Percentiles rank a stretch among this genome's conserved stretches.
Conservation (phyloP, 1,140 invertebrate species). For the Aphidius ervi region DNA sequence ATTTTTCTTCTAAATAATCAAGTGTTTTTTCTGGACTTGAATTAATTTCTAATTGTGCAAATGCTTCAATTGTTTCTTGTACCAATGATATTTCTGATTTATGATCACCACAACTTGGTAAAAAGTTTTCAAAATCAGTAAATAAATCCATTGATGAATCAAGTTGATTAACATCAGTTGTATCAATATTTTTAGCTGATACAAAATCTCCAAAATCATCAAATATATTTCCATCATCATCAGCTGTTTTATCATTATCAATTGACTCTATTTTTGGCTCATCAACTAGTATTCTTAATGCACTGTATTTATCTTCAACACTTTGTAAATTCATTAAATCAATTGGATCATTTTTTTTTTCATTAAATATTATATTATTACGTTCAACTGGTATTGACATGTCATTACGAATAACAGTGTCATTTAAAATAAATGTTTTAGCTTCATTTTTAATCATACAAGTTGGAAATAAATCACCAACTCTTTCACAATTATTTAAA, state of each 20-base stretch:
- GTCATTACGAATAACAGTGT: conserved; percentile 48
- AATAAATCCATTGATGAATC: conserved; percentile 41
- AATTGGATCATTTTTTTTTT: conserved; percentile 21
- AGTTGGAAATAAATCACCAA: conserved; percentile 47
- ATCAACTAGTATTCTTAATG: conserved; percentile 47
- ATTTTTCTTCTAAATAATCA: conserved; percentile 33
- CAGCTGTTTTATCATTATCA: neutral
- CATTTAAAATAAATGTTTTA: conserved; percentile 51
- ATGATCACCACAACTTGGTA: conserved; percentile 22
- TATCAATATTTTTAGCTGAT: conserved; percentile 42
- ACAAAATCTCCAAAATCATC: conserved; percentile 63
- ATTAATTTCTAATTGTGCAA: conserved; percentile 41
- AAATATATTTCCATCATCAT: neutral
- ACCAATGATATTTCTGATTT: conserved; percentile 26
- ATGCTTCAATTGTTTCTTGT: conserved; percentile 44
- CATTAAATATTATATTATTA: conserved; percentile 20
- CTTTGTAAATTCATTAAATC: conserved; percentile 49
- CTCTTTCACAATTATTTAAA: no score
- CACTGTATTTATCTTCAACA: conserved; percentile 53
- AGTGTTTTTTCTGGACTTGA: conserved; percentile 28
- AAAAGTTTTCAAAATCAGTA: conserved; percentile 42
- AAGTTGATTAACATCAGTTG: conserved; percentile 24
- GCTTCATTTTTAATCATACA: conserved; percentile 45
- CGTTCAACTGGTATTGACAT: conserved; percentile 20
- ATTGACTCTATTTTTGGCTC: conserved; percentile 24